These are phyloP conservation scores for Popillia japonica DNA, from an alignment of 1,140 invertebrate species.

Conservation along the genomic window DNA sequence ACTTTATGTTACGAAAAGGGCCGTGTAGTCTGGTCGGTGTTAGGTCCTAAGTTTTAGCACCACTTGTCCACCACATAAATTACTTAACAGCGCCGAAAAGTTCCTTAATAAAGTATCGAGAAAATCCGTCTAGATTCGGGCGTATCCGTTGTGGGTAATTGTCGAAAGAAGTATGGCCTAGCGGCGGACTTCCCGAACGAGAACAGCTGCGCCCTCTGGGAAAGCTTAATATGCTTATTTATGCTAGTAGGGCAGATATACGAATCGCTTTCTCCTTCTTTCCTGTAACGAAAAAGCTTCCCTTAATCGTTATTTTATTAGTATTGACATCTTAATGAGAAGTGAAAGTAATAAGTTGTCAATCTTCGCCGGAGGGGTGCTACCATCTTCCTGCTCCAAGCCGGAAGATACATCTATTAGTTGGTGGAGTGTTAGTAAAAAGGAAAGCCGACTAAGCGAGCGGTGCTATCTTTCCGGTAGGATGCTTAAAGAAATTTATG, in stretches of 20 bases:
- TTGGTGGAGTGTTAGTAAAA: not conserved
- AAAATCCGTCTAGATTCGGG: conserved; percentile 8
- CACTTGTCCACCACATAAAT: conserved; percentile 30
- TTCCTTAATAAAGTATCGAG: conserved; percentile 35
- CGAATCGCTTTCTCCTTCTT: not conserved
- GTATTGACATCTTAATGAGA: conserved; percentile 32
- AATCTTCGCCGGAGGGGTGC: not conserved
- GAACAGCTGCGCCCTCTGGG: not conserved
- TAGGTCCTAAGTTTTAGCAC: not conserved
- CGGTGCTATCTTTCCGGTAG: conserved; percentile 6
- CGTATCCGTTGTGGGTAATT: conserved; percentile 1
- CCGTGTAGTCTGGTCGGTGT: not conserved
- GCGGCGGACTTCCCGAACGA: not conserved
- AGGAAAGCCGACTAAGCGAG: not conserved
- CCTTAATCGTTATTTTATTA: conserved; percentile 15
- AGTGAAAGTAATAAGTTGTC: conserved; percentile 28
- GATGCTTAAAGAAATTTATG: not conserved
- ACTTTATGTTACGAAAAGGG: not conserved
- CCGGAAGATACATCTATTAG: not conserved
- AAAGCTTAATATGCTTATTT: conserved; percentile 25
- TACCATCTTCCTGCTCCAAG: not conserved
- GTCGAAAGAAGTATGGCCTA: not conserved
- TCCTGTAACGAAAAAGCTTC: not conserved
- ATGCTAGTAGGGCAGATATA: not conserved
- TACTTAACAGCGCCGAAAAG: not conserved